Evolutionary conservation across 2,888 invertebrate genomes (phyloP).

Genomic region (Hypena proboscidalis): DNA sequence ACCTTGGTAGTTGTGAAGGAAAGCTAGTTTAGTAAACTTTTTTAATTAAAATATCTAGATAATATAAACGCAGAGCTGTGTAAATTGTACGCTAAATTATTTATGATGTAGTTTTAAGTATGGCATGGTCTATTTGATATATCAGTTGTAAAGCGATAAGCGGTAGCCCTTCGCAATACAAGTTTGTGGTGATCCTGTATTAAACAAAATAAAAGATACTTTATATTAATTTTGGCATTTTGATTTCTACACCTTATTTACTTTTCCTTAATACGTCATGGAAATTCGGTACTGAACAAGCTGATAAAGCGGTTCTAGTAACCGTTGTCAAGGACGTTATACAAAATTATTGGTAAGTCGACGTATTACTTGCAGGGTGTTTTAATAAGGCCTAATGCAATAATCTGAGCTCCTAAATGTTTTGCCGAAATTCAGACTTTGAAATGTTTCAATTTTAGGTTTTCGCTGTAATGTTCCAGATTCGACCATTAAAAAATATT

Average conservation of each 20-base stretch:
- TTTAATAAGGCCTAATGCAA: too few relatives aligned
- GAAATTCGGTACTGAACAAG: too few relatives aligned
- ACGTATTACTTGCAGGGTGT: too few relatives aligned
- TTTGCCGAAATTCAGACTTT: too few relatives aligned
- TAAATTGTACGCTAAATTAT: slow-evolving; percentile 77
- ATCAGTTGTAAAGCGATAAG: slow-evolving; percentile 51
- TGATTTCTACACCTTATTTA: slow-evolving; percentile 9
- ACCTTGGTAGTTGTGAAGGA: slow-evolving; percentile 44
- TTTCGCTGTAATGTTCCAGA: too few relatives aligned
- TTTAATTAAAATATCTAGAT: slow-evolving; percentile 40
- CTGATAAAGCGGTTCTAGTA: too few relatives aligned
- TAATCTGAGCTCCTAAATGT: too few relatives aligned
- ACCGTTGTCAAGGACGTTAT: too few relatives aligned
- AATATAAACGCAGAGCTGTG: slow-evolving; percentile 61
- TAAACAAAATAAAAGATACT: slow-evolving; percentile 69
- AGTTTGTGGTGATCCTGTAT: slow-evolving; percentile 64
- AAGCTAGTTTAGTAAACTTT: slow-evolving; percentile 40
- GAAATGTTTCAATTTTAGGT: too few relatives aligned
- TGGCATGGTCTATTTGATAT: slow-evolving; percentile 60
- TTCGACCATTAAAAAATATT: too few relatives aligned
- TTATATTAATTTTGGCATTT: slow-evolving; percentile 46
- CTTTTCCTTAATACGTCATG: too few relatives aligned
- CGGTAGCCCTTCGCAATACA: slow-evolving; percentile 55
- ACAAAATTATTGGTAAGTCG: too few relatives aligned
- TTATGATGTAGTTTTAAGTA: slow-evolving; percentile 69